Evolutionary conservation across 2,113 vertebrate species (phyloP).

Genomic region (Polypterus bichir): DNA sequence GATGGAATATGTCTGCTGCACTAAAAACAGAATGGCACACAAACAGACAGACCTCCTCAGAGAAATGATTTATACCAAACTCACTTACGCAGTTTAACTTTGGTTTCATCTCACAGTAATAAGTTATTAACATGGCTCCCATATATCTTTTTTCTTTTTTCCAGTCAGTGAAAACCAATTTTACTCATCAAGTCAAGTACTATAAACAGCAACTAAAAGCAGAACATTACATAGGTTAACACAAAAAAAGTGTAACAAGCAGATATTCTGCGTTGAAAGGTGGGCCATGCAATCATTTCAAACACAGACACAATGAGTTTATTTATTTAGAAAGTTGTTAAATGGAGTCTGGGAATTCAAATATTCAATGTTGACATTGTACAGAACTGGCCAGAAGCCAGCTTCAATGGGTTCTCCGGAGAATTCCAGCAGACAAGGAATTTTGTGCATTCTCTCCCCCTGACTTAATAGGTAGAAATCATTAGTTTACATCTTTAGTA

Average conservation of each 20-base stretch:
- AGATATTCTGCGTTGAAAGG: no score
- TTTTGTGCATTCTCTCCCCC: constrained; percentile 54
- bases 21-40: constrained; percentile 30
- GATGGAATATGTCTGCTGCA: constrained; percentile 34
- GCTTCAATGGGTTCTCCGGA: constrained; percentile 44
- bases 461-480: constrained; percentile 62
- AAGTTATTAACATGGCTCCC: no score
- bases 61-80: constrained; percentile 47
- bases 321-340: constrained; percentile 91
- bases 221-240: no score
- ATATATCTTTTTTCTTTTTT: constrained; percentile 18
- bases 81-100: constrained; percentile 36
- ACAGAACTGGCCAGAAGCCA: constrained; percentile 77
- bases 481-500: constrained; percentile 47
- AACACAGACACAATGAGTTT: constrained; percentile 82
- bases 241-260: no score
- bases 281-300: constrained; percentile 62
- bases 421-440: constrained; percentile 52
- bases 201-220: no score
- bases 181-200: no score
- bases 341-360: constrained; percentile 95
- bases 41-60: constrained; percentile 35
- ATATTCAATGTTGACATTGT: constrained; percentile 96
- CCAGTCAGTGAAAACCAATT: no score
- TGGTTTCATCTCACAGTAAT: constrained; percentile 34